Evolutionary conservation across 2,888 invertebrate species (phyloP).

Genomic region (Xanthia togata): DNA sequence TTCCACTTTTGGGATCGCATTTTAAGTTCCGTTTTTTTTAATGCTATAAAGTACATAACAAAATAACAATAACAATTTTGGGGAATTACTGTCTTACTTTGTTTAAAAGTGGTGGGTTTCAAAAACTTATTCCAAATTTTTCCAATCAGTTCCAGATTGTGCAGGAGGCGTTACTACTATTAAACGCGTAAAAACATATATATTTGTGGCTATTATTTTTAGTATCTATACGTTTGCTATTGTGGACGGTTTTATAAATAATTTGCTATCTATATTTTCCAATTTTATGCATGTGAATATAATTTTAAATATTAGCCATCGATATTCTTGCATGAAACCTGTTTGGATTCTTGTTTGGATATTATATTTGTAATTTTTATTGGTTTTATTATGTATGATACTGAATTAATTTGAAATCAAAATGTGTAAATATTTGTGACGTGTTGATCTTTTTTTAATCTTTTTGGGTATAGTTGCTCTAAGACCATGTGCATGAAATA

Average conservation of each 20-base stretch:
- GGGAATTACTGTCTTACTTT: conserved; percentile 16
- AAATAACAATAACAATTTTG: not conserved
- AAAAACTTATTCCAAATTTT: conserved; percentile 63
- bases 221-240: conserved; percentile 72
- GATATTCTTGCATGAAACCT: conserved; percentile 56
- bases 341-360: conserved; percentile 45
- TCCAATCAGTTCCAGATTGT: conserved; percentile 83
- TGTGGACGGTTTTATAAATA: conserved; percentile 37
- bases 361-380: conserved; percentile 15
- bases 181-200: conserved; percentile 78
- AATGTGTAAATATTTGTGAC: conserved; percentile 42
- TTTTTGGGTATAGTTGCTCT: conserved; percentile 12
- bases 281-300: conserved; percentile 56
- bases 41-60: not conserved
- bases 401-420: not conserved
- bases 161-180: conserved; percentile 86
- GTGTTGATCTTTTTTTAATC: not conserved
- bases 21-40: not conserved
- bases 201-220: conserved; percentile 71
- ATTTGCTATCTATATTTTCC: conserved; percentile 48
- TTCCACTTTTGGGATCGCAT: not conserved
- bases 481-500: conserved; percentile 23
- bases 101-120: conserved; percentile 13
- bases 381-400: not conserved
- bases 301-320: conserved; percentile 22